A percentile compares a stretch with the other conserved stretches of the same genome.
Evolutionary conservation across 2,113 vertebrate species (phyloP).

Genomic region (Orientallactaga bullata): DNA sequence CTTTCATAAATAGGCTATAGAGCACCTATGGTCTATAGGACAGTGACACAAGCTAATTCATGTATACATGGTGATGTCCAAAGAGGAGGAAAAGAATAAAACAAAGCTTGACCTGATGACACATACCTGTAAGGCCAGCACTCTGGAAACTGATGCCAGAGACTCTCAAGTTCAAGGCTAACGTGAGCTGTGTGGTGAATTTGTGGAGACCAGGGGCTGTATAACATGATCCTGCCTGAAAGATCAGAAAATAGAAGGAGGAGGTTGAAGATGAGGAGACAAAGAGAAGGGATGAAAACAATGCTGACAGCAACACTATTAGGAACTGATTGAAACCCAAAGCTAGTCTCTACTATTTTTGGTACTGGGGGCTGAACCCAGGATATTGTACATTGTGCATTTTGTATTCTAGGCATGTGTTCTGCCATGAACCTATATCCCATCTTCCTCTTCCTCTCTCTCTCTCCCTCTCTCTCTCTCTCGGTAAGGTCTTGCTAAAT

Average conservation of each 20-base stretch:
- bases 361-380: no score
- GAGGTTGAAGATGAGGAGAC: not conserved
- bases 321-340: not conserved
- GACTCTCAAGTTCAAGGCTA: not conserved
- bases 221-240: not conserved
- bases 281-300: not conserved
- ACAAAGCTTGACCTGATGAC: not conserved
- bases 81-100: not conserved
- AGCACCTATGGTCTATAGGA: not conserved
- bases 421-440: not conserved
- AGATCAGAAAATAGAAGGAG: not conserved
- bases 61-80: not conserved
- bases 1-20: not conserved
- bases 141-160: not conserved
- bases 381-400: no score
- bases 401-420: accelerated
- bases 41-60: not conserved
- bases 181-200: no score
- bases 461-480: not conserved
- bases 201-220: not conserved
- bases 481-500: not conserved
- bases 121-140: no score
- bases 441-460: not conserved
- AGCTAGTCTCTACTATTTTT: not conserved
- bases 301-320: not conserved